Conservation (phyloP, 30 jellyfish, hydroid and myxozoan genomes). For the Aurelia aurita region DNA sequence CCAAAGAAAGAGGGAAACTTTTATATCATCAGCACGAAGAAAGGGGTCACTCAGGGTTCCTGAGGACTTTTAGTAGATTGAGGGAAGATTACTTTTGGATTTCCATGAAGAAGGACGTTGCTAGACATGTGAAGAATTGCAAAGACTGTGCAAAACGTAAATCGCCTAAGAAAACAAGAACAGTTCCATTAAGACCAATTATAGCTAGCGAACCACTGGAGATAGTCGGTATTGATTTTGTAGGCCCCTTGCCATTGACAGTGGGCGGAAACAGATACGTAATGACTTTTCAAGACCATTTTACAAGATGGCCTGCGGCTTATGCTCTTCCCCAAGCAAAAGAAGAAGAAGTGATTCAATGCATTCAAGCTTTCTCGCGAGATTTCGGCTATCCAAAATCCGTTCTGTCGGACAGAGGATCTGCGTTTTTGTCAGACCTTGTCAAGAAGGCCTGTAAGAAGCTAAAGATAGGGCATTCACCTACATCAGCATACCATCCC, state of each 20-base stretch:
- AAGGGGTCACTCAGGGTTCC: constrained; percentile 19
- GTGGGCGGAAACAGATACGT: constrained; percentile 31
- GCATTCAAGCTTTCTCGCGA: constrained; percentile 4
- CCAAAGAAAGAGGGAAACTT: constrained; percentile 23
- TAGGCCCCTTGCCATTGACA: constrained; percentile 64
- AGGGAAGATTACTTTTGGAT: constrained; percentile 9
- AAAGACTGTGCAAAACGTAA: constrained; percentile 22
- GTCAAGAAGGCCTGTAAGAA: constrained; percentile 41
- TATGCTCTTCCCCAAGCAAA: background rate
- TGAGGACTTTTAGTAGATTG: background rate
- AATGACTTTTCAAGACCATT: constrained; percentile 30
- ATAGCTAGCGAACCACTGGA: constrained; percentile 24
- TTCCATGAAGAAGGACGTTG: constrained; percentile 5
- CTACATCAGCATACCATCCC: constrained; percentile 32
- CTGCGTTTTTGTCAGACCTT: constrained; percentile 23
- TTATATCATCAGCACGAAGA: constrained; percentile 25
- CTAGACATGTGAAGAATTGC: constrained; percentile 8
- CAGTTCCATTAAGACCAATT: constrained; percentile 20
- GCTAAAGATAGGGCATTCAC: background rate
- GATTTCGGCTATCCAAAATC: constrained; percentile 42
- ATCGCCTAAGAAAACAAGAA: background rate
- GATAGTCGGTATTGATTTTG: constrained; percentile 51
- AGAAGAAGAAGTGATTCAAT: constrained; percentile 2
- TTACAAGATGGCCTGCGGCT: constrained; percentile 37
- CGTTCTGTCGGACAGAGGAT: constrained; percentile 61